A percentile compares a stretch with the other conserved stretches of the same genome.
phyloP scores from a whole-genome alignment of 1,140 invertebrate species.

The Planococcus citri region DNA sequence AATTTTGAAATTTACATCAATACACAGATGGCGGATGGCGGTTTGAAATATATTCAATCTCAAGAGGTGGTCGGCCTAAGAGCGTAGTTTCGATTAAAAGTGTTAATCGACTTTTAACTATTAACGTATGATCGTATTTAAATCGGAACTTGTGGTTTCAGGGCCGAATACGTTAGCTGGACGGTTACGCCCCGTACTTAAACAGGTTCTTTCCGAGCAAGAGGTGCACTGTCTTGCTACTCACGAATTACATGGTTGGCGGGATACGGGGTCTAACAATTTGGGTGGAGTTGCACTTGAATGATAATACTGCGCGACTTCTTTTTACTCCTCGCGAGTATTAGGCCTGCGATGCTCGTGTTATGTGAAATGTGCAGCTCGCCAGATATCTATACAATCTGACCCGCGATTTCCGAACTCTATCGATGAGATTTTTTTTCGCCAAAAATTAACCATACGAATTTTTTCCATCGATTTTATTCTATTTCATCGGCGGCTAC shows the following conservation, averaged over 20 bases:
- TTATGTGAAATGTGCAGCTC: background rate
- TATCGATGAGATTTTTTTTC: background rate
- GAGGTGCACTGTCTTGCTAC: conserved; percentile 13
- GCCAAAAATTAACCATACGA: background rate
- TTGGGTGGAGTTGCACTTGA: conserved; percentile 15
- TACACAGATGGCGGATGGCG: too few species aligned
- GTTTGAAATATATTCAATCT: background rate
- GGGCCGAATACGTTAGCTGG: conserved; percentile 7
- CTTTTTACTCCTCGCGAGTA: background rate
- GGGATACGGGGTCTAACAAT: conserved; percentile 5
- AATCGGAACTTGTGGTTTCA: conserved; percentile 15
- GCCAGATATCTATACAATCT: background rate
- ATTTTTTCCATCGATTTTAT: background rate
- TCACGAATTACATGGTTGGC: conserved; percentile 1
- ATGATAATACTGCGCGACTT: conserved; percentile 18
- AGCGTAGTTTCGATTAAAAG: conserved; percentile 17
- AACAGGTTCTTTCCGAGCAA: conserved; percentile 13
- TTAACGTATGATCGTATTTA: conserved; percentile 16
- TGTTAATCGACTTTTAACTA: conserved; percentile 19
- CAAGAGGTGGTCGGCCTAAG: background rate
- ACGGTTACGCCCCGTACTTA: conserved; percentile 12
- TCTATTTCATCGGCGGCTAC: too few species aligned
- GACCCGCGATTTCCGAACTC: background rate
- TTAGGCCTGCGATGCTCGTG: background rate
- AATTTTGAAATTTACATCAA: background rate